Evolutionary conservation across 2,888 invertebrate genomes (phyloP), one percentile per base, ranked within the genome.

Genomic region (Spilosoma lubricipeda): DNA sequence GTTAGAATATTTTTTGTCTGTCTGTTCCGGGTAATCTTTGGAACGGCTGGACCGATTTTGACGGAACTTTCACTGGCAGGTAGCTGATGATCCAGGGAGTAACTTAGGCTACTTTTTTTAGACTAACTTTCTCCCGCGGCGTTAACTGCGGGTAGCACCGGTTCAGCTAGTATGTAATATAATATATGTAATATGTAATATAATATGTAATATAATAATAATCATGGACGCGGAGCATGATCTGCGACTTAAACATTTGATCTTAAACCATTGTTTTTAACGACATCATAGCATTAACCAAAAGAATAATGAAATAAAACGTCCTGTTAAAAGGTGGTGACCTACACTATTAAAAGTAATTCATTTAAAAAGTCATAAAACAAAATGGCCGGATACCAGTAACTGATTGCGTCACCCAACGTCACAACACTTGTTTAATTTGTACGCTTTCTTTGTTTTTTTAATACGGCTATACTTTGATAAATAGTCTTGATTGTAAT

Each of bases 301-400:
- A 36, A 48, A 36, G 27, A 36, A 68, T 63, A 64, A 48, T 27
- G 48, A 68, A 68, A 18, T 48, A 30, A n/a, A 30, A 42, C 33
- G 45, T 68, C 48, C 64, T 30, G 23, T 69, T 69, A 42, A 73
- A 70, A 56, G 42, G 56, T 73, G 27, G 42, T 27, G 45, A 66
- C n/a, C 39, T 30, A 33, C 70, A 71, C 63, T 70, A 39, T 33
- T 48, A 65, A 56, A 67, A 70, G 66, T 66, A 67, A 36, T 70
- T 70, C 33, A 74, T 74, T 74, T 70, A 36, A 39, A 42, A 67
- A 67, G 56, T 73, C 77, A 64, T 81, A 70, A 80, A 76, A 80
- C 42, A 74, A 69, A 83, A 83, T 83, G 70, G 70, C n/a, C 82
- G 83, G 83, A 83, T 80, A 76, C 73, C 75, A 68, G 78, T 70